A percentile compares a stretch with the other conserved stretches of the same genome.
Evolutionary conservation across 1,140 invertebrate species (phyloP).

Genomic region (Drosophila setifemur): DNA sequence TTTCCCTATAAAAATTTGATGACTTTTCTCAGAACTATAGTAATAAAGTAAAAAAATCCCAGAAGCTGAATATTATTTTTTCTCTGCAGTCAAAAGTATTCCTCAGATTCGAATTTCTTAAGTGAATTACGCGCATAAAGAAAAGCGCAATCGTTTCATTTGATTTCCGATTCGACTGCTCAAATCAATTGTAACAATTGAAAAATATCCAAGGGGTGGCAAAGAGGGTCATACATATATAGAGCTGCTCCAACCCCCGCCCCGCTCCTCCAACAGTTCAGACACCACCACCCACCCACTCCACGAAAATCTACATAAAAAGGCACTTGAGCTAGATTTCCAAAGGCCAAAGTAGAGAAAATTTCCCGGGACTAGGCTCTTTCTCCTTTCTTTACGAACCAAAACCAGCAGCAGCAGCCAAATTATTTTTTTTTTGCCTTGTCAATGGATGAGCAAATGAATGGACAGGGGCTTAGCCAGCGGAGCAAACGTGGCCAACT

Average conservation of each 20-base stretch:
- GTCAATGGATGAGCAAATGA: conserved; percentile 26
- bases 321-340: conserved; percentile 67
- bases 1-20: no score
- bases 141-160: conserved; percentile 64
- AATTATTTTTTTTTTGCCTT: conserved; percentile 14
- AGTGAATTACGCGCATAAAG: conserved; percentile 54
- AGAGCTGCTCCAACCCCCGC: no score
- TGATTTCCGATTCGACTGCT: conserved; percentile 46
- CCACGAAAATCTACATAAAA: conserved; percentile 69
- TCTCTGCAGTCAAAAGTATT: neutral
- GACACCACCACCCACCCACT: neutral
- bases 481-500: conserved; percentile 45
- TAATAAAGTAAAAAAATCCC: no score
- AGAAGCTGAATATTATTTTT: neutral
- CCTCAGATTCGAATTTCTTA: conserved; percentile 21
- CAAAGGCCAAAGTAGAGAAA: conserved; percentile 33
- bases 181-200: conserved; percentile 75
- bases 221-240: neutral
- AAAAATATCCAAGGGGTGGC: conserved; percentile 44
- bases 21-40: no score
- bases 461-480: conserved; percentile 1
- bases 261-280: conserved; percentile 5
- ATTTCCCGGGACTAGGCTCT: conserved; percentile 7
- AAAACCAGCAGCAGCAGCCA: conserved; percentile 11
- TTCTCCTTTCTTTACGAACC: neutral